phyloP scores from a whole-genome alignment of 2,797 vertebrate species.

The Pangasius sanitwongsei region DNA sequence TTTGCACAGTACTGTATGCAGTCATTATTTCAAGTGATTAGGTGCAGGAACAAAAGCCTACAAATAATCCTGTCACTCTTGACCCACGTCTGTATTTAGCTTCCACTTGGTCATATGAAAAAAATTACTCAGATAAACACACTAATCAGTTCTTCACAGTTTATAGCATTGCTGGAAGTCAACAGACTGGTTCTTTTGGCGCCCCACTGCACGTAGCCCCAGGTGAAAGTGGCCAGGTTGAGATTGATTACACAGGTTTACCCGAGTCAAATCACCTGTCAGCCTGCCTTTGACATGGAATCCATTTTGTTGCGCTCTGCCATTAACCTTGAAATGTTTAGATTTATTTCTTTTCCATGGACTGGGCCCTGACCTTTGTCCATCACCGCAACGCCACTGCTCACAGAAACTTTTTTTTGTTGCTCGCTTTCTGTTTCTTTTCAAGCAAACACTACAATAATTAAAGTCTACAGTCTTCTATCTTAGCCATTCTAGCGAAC shows the following conservation, averaged over 20 bases:
- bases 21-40: not conserved
- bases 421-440: slow-evolving; percentile 8
- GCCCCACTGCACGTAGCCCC: slow-evolving; percentile 9
- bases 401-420: slow-evolving; percentile 41
- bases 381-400: slow-evolving; percentile 69
- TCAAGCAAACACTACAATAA: not conserved
- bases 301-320: slow-evolving; percentile 94
- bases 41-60: not conserved
- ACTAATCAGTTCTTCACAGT: not conserved
- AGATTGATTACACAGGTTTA: slow-evolving; percentile 91
- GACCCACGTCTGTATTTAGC: not conserved
- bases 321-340: slow-evolving; percentile 99
- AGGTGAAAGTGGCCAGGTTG: slow-evolving; percentile 70
- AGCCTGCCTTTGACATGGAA: slow-evolving; percentile 89
- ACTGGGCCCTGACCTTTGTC: slow-evolving; percentile 72
- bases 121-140: not conserved
- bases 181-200: slow-evolving; percentile 13
- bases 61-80: not conserved
- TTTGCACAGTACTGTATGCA: no score
- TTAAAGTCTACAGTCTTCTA: not conserved
- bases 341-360: slow-evolving; percentile 84
- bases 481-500: not conserved
- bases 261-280: slow-evolving; percentile 95
- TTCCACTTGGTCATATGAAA: not conserved
- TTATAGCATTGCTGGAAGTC: not conserved